phyloP scores from a whole-genome alignment of 2,888 invertebrate species.

The Frankliniella fusca region DNA sequence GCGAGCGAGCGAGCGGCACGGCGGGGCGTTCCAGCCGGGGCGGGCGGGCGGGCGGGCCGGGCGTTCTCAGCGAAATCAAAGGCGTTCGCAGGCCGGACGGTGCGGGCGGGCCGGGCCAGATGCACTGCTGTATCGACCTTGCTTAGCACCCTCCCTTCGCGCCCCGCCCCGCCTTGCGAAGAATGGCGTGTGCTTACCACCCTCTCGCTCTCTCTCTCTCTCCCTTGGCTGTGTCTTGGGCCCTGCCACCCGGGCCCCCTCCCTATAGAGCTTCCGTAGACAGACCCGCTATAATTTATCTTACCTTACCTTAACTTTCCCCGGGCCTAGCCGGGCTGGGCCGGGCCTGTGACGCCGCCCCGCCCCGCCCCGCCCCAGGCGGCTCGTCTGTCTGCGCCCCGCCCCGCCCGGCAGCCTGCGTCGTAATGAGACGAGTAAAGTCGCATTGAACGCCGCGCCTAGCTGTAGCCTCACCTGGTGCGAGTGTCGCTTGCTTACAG shows the following conservation, averaged over 20 bases:
- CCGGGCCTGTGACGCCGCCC: background rate
- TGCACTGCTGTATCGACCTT: conserved; percentile 19
- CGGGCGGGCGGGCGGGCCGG: too few relatives aligned
- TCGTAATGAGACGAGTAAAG: too few relatives aligned
- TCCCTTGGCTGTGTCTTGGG: background rate
- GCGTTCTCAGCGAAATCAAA: too few relatives aligned
- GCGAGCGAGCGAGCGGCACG: too few relatives aligned
- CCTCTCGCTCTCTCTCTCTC: background rate
- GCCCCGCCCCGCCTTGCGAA: background rate
- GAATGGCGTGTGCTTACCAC: background rate
- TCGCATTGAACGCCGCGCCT: too few relatives aligned
- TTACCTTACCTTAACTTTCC: background rate
- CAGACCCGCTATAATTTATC: conserved; percentile 13
- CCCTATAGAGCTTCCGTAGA: background rate
- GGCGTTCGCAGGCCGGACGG: too few relatives aligned
- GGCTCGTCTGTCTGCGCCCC: too few relatives aligned
- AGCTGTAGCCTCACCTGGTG: too few relatives aligned
- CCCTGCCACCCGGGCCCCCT: background rate
- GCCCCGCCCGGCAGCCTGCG: too few relatives aligned
- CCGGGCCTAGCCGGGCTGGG: background rate
- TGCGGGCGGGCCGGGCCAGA: background rate
- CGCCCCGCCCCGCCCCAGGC: background rate
- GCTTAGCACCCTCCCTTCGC: background rate
- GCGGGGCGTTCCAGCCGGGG: too few relatives aligned
- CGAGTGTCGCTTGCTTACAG: too few relatives aligned